Evolutionary conservation across 2,888 invertebrate genomes (phyloP).

Genomic region (Thymelicus acteon): DNA sequence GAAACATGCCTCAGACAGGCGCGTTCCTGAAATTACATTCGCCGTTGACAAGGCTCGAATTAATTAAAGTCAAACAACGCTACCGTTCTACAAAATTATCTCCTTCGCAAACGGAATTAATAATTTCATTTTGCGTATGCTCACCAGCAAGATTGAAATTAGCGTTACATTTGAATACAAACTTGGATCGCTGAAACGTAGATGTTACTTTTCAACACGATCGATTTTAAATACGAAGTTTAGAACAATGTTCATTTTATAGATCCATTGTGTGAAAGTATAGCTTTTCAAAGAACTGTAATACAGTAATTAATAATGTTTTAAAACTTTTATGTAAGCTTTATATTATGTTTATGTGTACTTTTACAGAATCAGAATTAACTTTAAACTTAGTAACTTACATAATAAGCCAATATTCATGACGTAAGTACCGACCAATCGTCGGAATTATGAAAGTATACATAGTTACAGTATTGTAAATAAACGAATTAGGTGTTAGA

Average conservation of each 20-base stretch:
- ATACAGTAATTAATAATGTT: no score
- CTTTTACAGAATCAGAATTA: no score
- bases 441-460: no score
- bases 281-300: no score
- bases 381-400: no score
- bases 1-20: constrained; percentile 71
- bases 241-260: not conserved
- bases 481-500: no score
- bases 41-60: constrained; percentile 80
- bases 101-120: constrained; percentile 75
- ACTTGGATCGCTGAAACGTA: constrained; percentile 36
- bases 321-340: no score
- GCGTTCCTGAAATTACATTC: constrained; percentile 73
- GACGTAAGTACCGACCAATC: no score
- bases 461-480: no score
- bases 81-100: constrained; percentile 77
- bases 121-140: constrained; percentile 70
- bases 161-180: constrained; percentile 47
- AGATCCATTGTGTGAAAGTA: no score
- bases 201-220: constrained; percentile 22
- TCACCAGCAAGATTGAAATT: constrained; percentile 55
- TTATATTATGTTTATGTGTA: no score
- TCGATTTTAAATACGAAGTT: constrained; percentile 4
- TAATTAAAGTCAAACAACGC: constrained; percentile 83
- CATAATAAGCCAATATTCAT: no score